A percentile compares a stretch with the other conserved stretches of the same genome.
Conservation (phyloP, 2,113 vertebrate genomes). For the Morphnarchus princeps region DNA sequence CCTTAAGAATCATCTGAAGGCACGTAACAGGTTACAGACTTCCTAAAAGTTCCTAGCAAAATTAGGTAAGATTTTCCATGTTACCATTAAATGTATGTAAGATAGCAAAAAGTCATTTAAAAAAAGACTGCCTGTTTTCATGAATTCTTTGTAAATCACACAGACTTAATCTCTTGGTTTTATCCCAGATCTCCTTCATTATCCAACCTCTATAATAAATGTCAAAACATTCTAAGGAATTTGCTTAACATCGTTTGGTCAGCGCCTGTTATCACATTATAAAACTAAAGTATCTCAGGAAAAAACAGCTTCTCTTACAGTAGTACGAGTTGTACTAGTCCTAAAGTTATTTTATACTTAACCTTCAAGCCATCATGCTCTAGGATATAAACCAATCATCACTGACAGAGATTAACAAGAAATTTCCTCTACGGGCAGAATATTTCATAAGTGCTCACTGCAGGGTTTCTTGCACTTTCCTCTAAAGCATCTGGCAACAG, state of each 20-base stretch:
- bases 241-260: neutral
- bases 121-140: neutral
- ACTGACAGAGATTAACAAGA: conserved; percentile 46
- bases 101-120: neutral
- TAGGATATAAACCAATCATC: conserved; percentile 44
- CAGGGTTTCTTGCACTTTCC: conserved; percentile 28
- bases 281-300: neutral
- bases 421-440: neutral
- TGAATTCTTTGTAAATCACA: neutral
- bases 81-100: neutral
- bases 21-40: neutral
- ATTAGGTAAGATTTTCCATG: neutral
- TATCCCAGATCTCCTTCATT: neutral
- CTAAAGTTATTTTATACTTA: conserved; percentile 9
- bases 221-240: neutral
- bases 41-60: neutral
- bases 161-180: neutral
- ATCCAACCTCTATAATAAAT: neutral
- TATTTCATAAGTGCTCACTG: conserved; percentile 41
- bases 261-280: neutral
- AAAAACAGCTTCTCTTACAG: neutral
- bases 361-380: conserved; percentile 14
- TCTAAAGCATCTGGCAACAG: conserved; percentile 16
- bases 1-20: neutral
- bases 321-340: neutral